A percentile compares a stretch with the other conserved stretches of the same genome.
These are phyloP conservation scores for Zaprionus africanus DNA, from an alignment of 1,140 invertebrate genomes.

Conservation along the genomic window DNA sequence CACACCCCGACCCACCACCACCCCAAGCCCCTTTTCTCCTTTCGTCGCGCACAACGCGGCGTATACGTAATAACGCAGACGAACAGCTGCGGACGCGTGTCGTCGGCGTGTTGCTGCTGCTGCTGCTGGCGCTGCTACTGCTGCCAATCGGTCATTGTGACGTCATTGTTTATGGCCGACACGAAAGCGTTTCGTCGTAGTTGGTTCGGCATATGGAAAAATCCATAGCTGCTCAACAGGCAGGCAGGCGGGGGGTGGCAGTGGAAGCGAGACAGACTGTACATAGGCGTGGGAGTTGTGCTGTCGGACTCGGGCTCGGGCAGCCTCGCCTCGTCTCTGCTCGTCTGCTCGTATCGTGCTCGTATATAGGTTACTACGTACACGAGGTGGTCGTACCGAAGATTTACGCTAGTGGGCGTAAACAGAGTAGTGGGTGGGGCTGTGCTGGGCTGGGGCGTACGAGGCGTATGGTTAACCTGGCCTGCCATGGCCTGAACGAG, in stretches of 20 bases:
- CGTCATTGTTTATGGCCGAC: slow-evolving; percentile 50
- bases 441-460: not conserved
- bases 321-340: not conserved
- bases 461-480: not conserved
- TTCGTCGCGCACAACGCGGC: slow-evolving; percentile 11
- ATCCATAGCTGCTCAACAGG: slow-evolving; percentile 21
- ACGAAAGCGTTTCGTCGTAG: slow-evolving; percentile 5
- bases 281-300: slow-evolving; percentile 29
- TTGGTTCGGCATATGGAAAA: slow-evolving; percentile 29
- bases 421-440: not conserved
- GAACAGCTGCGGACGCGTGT: slow-evolving; percentile 46
- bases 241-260: not conserved
- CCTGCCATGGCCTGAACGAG: slow-evolving; percentile 32
- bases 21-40: too few species aligned
- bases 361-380: slow-evolving; percentile 80
- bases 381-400: slow-evolving; percentile 58
- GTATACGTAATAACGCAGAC: slow-evolving; percentile 44
- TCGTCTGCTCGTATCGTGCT: slow-evolving; percentile 7
- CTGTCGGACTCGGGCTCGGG: not conserved
- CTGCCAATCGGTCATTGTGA: slow-evolving; percentile 51
- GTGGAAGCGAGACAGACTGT: not conserved
- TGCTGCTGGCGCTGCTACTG: not conserved
- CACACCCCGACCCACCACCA: not conserved
- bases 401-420: slow-evolving; percentile 71
- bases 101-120: slow-evolving; percentile 1